Percentiles rank a stretch among this genome's conserved stretches.
These are phyloP conservation scores for Ceratoteleas bidentatus DNA, from an alignment of 1,140 invertebrate species.

Conservation along the genomic window DNA sequence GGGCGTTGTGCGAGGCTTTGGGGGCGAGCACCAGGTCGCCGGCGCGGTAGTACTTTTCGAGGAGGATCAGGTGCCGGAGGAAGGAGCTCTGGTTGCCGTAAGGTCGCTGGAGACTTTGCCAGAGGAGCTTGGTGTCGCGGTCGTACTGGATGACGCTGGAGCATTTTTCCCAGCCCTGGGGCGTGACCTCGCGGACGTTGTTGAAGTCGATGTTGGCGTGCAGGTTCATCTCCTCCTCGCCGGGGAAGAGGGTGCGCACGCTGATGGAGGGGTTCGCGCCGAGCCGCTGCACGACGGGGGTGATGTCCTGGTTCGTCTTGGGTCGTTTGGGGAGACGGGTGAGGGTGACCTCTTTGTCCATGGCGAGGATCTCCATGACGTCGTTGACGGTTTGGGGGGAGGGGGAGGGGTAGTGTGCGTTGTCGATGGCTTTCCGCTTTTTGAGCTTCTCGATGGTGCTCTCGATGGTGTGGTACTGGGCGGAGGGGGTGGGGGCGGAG, in stretches of 20 bases:
- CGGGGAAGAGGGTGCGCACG: slow-evolving; percentile 89
- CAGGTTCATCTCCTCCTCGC: slow-evolving; percentile 89
- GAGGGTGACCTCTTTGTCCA: slow-evolving; percentile 79
- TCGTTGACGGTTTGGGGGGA: slow-evolving; percentile 64
- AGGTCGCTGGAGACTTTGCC: slow-evolving; percentile 90
- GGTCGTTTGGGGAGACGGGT: slow-evolving; percentile 77
- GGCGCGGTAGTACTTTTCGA: slow-evolving; percentile 90
- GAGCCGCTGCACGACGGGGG: slow-evolving; percentile 81
- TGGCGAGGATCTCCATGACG: slow-evolving; percentile 77
- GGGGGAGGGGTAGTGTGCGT: slow-evolving; percentile 32
- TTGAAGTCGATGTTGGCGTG: slow-evolving; percentile 87
- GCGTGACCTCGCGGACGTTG: slow-evolving; percentile 85
- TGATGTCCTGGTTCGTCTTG: slow-evolving; percentile 75
- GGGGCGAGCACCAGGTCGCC: slow-evolving; percentile 88
- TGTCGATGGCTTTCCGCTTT: slow-evolving; percentile 76
- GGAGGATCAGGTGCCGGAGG: slow-evolving; percentile 88
- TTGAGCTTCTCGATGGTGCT: slow-evolving; percentile 78
- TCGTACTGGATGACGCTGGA: slow-evolving; percentile 90
- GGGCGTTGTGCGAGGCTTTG: slow-evolving; percentile 87
- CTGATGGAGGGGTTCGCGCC: slow-evolving; percentile 90
- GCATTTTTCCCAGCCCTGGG: slow-evolving; percentile 91
- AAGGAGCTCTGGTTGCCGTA: slow-evolving; percentile 93
- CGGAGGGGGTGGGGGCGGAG: slow-evolving; percentile 18
- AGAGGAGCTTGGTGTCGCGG: slow-evolving; percentile 88
- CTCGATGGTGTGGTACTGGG: slow-evolving; percentile 73